Base-by-base conservation (phyloP, 1,140 invertebrate genomes). In the Drosophila parvula region DNA sequence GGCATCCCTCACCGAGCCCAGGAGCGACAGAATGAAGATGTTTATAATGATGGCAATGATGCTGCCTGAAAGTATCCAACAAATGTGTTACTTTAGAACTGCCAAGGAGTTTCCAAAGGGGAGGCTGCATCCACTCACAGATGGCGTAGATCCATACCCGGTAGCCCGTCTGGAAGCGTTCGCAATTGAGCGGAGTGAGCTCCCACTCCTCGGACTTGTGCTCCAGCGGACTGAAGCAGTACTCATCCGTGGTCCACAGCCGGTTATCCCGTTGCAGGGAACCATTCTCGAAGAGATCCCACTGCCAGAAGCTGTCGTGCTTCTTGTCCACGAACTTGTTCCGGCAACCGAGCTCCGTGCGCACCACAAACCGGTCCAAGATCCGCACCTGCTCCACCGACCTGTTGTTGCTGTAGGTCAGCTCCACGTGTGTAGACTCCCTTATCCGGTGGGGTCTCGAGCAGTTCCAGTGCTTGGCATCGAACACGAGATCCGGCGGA, bases 121-220 rank as follows among this genome's bases (percentile, higher is more conserved):
- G 9, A 8, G 11, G 7, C 4, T 5, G 7, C 2, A 16, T 12
- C 0, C 4, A 50, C 89, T 71, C 34, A 91, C 90, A 91, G n/a
- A 91, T 91, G 10, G 80, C 89, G 67, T 91, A 91, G 47, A 91
- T 91, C 90, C 90, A 91, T 5, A 91, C 77, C 1, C 90, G 69
- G 55, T 91, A 90, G 14, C 90, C 90, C 5, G 74, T 79, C 56
- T 86, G 82, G n/a, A 83, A 91, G 16, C 90, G 78, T 12, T 91
- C 90, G 44, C 90, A 91, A n/a, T 70, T 91, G 14, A 91, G 59
- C 0, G 90, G 90, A 11, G 82, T 68, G 34, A 91, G 61, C 16
- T 78, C 67, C 90, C 90, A 91, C 43, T 67, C 74, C 18, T 76
- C 74, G 0, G 62, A 10, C 7, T 91, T 90, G 60, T 91, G 85